These are phyloP conservation scores for Polydrusus cervinus DNA, from an alignment of 2,888 invertebrate genomes.

Conservation along the genomic window DNA sequence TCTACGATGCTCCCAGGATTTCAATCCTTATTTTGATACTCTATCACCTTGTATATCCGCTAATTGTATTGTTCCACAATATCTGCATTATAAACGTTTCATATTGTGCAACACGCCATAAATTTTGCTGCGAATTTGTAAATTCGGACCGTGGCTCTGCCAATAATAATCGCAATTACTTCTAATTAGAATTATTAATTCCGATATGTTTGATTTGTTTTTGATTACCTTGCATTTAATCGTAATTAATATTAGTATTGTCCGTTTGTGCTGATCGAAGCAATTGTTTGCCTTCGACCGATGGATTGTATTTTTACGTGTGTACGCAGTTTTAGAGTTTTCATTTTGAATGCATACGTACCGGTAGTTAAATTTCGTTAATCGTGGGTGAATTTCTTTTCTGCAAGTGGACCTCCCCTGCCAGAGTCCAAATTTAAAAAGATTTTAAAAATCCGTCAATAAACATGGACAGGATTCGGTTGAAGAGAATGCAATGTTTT, in stretches of 20 bases:
- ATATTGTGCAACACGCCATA: conserved; percentile 32
- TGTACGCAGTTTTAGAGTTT: conserved; percentile 22
- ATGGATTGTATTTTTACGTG: conserved; percentile 32
- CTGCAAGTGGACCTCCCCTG: too few relatives aligned
- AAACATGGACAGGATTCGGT: too few relatives aligned
- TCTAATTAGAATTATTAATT: conserved; percentile 55
- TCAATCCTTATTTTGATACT: too few relatives aligned
- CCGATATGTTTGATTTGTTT: conserved; percentile 63
- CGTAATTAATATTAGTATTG: conserved; percentile 56
- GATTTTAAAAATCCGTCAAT: too few relatives aligned
- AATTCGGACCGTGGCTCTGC: conserved; percentile 25
- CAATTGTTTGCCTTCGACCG: conserved; percentile 32
- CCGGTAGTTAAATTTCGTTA: too few relatives aligned
- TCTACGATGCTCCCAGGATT: too few relatives aligned
- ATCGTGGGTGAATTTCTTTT: too few relatives aligned
- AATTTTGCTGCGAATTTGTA: conserved; percentile 48
- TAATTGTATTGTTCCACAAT: too few relatives aligned
- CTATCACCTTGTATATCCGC: too few relatives aligned
- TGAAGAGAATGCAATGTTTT: too few relatives aligned
- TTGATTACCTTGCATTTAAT: conserved; percentile 61
- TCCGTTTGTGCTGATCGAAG: conserved; percentile 41
- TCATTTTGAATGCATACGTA: too few relatives aligned
- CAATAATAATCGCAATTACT: conserved; percentile 43
- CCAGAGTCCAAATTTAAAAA: too few relatives aligned
- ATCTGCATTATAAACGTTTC: background rate